Evolutionary conservation across 2,888 invertebrate genomes (phyloP).

Genomic region (Limnephilus marmoratus): DNA sequence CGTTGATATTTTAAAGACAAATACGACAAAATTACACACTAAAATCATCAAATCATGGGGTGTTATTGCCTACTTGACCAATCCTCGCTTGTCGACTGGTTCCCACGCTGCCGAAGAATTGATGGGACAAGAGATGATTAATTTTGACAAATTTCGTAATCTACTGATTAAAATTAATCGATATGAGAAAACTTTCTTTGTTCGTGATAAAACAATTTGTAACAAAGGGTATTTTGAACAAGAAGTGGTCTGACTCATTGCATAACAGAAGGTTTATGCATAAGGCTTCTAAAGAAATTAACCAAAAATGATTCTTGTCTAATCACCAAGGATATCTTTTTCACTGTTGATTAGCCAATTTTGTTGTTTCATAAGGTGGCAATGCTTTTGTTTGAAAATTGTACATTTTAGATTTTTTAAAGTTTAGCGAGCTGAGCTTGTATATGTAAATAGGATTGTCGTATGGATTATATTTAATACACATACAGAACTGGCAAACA

Average conservation of each 20-base stretch:
- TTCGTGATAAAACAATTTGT: background rate
- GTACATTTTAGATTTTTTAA: background rate
- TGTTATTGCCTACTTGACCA: too few relatives aligned
- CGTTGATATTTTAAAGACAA: too few relatives aligned
- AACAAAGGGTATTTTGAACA: background rate
- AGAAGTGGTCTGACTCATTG: background rate
- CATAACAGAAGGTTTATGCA: background rate
- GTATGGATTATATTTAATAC: background rate
- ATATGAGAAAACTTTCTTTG: background rate
- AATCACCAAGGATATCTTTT: background rate
- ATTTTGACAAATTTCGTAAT: background rate
- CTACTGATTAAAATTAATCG: background rate
- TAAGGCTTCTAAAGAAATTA: background rate
- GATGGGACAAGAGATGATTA: background rate
- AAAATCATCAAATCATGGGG: too few relatives aligned
- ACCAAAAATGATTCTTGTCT: background rate
- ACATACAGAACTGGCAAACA: slow-evolving; percentile 29
- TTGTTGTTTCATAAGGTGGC: background rate
- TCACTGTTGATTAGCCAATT: background rate
- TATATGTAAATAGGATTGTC: background rate
- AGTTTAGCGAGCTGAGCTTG: background rate
- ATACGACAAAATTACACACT: too few relatives aligned
- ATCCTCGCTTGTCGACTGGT: too few relatives aligned
- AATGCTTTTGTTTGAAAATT: background rate
- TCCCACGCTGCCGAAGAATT: background rate